Base-by-base conservation (phyloP, 2,888 invertebrate species). In the Trissolcus japonicus region DNA sequence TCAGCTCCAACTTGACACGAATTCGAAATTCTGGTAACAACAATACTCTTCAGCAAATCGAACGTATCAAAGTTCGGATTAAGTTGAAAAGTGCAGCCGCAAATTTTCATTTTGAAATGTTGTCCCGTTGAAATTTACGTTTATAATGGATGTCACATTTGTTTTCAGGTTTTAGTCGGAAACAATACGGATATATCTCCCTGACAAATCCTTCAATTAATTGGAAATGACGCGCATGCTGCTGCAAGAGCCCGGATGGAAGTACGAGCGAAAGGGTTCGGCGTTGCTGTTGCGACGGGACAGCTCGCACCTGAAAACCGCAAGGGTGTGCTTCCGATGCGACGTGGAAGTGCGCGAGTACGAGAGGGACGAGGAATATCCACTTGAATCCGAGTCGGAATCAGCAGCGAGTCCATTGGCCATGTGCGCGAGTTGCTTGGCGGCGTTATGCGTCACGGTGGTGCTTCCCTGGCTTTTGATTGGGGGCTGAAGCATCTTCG, bases 301-400 rank as follows among this genome's bases (percentile, higher is more conserved):
- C 81, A 87, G 86, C 54, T 83, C 85, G 13, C 84, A 86, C 63
- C 81, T 82, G 62, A 88, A 86, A 80, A 82, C 81, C 50, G 84
- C 85, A 13, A 81, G 91, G 29, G 91, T 92, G 46, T 91, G 90
- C 81, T 92, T 92, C 82, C 90, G 90, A 14, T 90, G 90, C 84
- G 91, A 91, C 83, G 91, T 91, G 6, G 91, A 91, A 80, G 89
- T 92, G 9, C 88, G 90, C 50, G 92, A 92, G 82, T 91, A 90
- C 86, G 89, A 89, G 79, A 86, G 90, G 56, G 88, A 89, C 65
- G 90, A 90, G 55, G 89, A 91, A 81, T 90, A 91, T 83, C 80
- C 86, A 63, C 86, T 88, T 61, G 90, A 90, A 59, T 83, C 85
- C 29, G 89, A 90, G 68, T 72, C 82, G 25, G 86, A 82, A 56